Percentiles rank a stretch among this genome's conserved stretches.
Conservation (phyloP, 2,888 invertebrate genomes). For the Agelastica alni region DNA sequence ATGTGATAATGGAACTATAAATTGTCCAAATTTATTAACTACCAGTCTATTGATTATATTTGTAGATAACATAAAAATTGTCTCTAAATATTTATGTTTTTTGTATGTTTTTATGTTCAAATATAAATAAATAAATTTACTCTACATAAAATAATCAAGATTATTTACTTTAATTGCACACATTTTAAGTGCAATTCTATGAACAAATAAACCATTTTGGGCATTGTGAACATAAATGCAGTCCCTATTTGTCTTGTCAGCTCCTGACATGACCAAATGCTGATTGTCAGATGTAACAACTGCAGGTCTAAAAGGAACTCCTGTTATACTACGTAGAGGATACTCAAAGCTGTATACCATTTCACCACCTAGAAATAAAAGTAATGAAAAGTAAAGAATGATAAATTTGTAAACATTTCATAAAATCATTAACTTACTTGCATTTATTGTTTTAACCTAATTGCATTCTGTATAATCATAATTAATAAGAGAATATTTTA, state of each 20-base stretch:
- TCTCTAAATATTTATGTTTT: conserved; percentile 11
- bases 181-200: conserved; percentile 59
- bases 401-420: neutral
- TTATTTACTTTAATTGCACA: conserved; percentile 62
- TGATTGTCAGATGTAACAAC: conserved; percentile 83
- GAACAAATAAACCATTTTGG: conserved; percentile 69
- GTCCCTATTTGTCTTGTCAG: conserved; percentile 79
- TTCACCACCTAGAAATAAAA: conserved; percentile 73
- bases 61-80: too few relatives aligned
- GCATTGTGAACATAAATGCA: conserved; percentile 83
- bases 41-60: too few relatives aligned
- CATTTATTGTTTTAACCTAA: too few relatives aligned
- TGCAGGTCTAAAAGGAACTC: conserved; percentile 73
- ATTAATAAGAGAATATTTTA: too few relatives aligned
- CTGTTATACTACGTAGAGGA: conserved; percentile 71
- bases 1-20: too few relatives aligned
- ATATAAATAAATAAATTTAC: too few relatives aligned
- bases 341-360: conserved; percentile 82
- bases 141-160: neutral
- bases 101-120: too few relatives aligned
- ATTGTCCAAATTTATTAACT: too few relatives aligned
- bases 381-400: too few relatives aligned
- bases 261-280: conserved; percentile 76
- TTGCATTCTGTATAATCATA: too few relatives aligned
- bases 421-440: too few relatives aligned